A percentile compares a stretch with the other conserved stretches of the same genome.
Evolutionary conservation across 2,797 vertebrate species (phyloP).

Genomic region (Siniperca scherzeri): DNA sequence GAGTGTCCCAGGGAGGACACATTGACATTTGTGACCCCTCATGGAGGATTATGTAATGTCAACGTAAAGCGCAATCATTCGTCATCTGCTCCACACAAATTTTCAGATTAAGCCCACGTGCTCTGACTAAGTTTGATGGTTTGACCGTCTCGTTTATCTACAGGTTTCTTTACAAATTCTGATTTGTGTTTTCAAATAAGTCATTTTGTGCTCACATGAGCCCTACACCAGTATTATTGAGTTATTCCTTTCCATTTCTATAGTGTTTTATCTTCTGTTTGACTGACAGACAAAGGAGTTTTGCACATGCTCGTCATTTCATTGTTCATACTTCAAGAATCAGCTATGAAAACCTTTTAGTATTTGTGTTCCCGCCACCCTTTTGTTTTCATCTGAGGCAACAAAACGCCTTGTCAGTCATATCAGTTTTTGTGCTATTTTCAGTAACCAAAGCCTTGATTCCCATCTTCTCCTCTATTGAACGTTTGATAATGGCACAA

Average conservation of each 20-base stretch:
- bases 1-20: conserved; percentile 42
- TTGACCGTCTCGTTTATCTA: too few relatives aligned
- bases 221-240: too few relatives aligned
- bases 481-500: neutral
- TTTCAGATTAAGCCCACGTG: conserved; percentile 17
- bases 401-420: neutral
- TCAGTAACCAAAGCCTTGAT: neutral
- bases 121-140: neutral
- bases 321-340: neutral
- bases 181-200: neutral
- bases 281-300: neutral
- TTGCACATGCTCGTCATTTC: neutral
- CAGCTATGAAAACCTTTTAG: neutral
- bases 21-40: conserved; percentile 48
- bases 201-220: too few relatives aligned
- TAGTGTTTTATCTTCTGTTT: neutral
- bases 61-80: neutral
- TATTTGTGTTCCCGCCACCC: neutral
- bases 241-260: neutral
- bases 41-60: conserved; percentile 16
- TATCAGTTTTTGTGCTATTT: neutral
- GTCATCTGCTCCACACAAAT: neutral
- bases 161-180: too few relatives aligned
- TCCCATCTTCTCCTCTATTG: neutral
- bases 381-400: neutral